Conservation (phyloP, 2,888 invertebrate species). For the Eupithecia dodoneata region DNA sequence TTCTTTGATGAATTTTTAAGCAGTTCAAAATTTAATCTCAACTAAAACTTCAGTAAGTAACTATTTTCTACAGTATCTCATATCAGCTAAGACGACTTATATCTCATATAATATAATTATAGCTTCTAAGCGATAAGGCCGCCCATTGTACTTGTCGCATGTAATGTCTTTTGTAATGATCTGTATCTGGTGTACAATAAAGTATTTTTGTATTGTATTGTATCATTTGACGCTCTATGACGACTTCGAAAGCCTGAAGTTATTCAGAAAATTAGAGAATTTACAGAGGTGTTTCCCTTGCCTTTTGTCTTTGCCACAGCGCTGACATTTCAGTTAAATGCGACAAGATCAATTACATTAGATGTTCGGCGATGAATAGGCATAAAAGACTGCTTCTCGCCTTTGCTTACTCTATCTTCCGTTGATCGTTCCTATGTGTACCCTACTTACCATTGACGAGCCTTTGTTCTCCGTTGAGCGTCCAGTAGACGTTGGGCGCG, state of each 20-base stretch:
- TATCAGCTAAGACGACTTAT: not conserved
- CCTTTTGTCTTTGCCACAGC: not conserved
- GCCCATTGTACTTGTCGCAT: too few relatives aligned
- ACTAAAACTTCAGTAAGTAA: not conserved
- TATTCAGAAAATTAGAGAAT: not conserved
- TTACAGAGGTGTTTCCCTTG: not conserved
- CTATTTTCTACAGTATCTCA: not conserved
- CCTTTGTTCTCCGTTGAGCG: slow-evolving; percentile 86
- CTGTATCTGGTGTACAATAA: too few relatives aligned
- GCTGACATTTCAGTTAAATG: not conserved
- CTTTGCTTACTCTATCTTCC: not conserved
- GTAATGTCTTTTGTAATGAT: too few relatives aligned
- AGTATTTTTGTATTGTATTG: too few relatives aligned
- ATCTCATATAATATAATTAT: too few relatives aligned
- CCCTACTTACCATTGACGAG: slow-evolving; percentile 56
- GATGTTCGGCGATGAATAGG: not conserved
- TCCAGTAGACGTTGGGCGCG: slow-evolving; percentile 90
- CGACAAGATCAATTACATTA: not conserved
- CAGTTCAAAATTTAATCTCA: not conserved
- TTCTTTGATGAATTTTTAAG: not conserved
- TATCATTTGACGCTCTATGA: not conserved
- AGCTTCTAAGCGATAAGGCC: too few relatives aligned
- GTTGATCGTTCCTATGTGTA: not conserved
- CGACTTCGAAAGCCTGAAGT: not conserved
- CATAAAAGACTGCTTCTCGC: not conserved